phyloP scores from a whole-genome alignment of 2,797 vertebrate genomes.

The Gymnodraco acuticeps region DNA sequence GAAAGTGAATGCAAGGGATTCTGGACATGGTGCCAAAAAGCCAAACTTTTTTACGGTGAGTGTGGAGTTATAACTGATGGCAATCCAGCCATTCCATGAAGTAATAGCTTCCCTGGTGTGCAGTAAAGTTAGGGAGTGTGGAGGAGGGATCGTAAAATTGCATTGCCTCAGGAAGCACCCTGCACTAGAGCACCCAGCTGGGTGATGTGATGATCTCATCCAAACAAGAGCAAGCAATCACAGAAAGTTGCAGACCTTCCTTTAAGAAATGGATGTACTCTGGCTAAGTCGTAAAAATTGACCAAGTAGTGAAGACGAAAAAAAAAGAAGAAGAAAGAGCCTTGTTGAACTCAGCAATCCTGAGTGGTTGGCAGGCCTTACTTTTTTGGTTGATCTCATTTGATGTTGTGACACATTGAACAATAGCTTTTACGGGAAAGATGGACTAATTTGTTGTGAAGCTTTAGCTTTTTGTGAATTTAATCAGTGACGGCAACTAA shows the following conservation, averaged over 20 bases:
- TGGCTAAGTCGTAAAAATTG: neutral
- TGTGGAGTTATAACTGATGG: neutral
- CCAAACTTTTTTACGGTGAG: neutral
- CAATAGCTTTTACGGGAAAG: too few relatives aligned
- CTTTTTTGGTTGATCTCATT: neutral
- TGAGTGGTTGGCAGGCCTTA: neutral
- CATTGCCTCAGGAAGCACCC: neutral
- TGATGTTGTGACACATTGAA: neutral
- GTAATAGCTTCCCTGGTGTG: neutral
- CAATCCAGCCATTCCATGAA: neutral
- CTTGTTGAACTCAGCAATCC: neutral
- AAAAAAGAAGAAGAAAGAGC: neutral
- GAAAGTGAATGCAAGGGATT: constrained; percentile 4
- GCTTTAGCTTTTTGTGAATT: neutral
- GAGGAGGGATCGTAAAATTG: neutral
- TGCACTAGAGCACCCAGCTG: neutral
- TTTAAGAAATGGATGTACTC: neutral
- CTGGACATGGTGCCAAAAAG: neutral
- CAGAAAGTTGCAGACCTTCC: neutral
- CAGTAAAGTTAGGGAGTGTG: constrained; percentile 3
- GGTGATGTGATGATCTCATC: neutral
- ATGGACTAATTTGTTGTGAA: neutral
- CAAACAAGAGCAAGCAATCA: neutral
- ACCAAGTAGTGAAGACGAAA: neutral
- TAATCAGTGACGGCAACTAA: neutral